phyloP scores from a whole-genome alignment of 2,797 vertebrate genomes.

The Phrynocephalus forsythii region DNA sequence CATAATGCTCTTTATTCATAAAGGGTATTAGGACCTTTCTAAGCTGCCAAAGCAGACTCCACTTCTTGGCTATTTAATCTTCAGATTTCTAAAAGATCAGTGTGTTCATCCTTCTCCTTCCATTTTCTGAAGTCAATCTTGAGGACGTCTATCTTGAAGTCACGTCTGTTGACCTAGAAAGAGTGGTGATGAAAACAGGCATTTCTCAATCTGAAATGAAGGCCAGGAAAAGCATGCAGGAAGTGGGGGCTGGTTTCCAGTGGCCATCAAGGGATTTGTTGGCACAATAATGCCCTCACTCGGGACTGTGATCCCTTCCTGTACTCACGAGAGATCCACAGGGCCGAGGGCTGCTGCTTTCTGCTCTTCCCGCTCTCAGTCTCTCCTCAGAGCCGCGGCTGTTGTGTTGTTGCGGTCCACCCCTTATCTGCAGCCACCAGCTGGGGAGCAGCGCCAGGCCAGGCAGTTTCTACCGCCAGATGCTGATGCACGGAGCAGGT shows the following conservation, averaged over 20 bases:
- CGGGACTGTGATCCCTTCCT: no score
- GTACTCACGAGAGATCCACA: background rate
- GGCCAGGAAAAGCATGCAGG: background rate
- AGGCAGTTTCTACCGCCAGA: background rate
- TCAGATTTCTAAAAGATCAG: background rate
- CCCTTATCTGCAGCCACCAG: slow-evolving; percentile 39
- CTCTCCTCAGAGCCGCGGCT: background rate
- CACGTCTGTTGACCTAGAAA: background rate
- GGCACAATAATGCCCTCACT: background rate
- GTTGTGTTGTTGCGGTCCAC: background rate
- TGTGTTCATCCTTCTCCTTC: background rate
- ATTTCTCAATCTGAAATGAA: background rate
- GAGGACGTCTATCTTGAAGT: no score
- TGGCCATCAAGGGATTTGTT: background rate
- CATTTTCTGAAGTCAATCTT: background rate
- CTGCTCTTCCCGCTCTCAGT: background rate
- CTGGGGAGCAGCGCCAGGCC: background rate
- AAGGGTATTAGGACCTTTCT: background rate
- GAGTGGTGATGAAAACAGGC: background rate
- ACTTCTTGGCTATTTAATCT: background rate
- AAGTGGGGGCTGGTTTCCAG: no score
- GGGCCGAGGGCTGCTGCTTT: background rate
- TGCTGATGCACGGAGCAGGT: background rate
- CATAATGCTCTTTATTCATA: background rate
- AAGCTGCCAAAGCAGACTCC: background rate